Evolutionary conservation across 2,888 invertebrate genomes (phyloP).

Genomic region (Lottia scabra): DNA sequence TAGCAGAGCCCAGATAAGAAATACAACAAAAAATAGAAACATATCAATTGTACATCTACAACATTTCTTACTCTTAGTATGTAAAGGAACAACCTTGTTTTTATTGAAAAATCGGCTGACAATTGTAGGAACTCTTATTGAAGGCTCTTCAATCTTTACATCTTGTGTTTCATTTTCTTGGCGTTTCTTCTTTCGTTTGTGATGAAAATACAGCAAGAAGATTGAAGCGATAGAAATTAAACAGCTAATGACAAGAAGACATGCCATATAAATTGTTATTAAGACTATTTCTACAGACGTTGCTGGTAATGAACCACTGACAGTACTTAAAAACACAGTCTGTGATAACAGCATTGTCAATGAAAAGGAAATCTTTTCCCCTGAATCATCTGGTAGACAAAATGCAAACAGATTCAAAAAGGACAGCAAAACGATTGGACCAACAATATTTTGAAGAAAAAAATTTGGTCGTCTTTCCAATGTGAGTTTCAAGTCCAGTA

Average conservation of each 20-base stretch:
- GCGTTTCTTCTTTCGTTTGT: background rate
- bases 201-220: background rate
- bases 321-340: background rate
- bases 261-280: background rate
- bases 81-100: constrained; percentile 13
- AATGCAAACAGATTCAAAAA: background rate
- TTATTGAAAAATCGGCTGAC: background rate
- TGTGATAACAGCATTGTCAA: background rate
- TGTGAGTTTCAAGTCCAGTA: background rate
- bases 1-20: too few species aligned
- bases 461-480: background rate
- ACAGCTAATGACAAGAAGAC: background rate
- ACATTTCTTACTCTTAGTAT: too few species aligned
- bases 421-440: background rate
- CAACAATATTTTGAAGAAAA: background rate
- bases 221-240: background rate
- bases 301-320: background rate
- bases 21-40: too few species aligned
- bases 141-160: too few species aligned
- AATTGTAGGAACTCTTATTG: too few species aligned
- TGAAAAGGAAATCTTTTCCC: background rate
- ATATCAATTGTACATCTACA: too few species aligned
- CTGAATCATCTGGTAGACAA: background rate
- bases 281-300: background rate
- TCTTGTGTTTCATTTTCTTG: too few species aligned